Conservation (phyloP, 64 coral and sea anemone species). For the Montipora efflorescens region DNA sequence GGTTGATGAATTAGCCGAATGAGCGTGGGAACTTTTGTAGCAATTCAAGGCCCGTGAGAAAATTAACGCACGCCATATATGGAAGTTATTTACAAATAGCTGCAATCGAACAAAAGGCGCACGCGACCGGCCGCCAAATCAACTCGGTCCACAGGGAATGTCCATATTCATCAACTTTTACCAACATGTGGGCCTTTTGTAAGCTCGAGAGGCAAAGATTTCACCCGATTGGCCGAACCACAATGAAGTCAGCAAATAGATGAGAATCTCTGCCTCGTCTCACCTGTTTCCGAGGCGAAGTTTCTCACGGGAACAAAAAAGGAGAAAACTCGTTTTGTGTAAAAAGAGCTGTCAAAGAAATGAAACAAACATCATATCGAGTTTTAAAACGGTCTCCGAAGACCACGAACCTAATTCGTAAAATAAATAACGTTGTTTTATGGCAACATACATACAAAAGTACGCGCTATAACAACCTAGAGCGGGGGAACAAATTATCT, state of each 20-base stretch:
- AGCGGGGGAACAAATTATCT: no score
- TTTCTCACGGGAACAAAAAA: constrained; percentile 82
- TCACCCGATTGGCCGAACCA: constrained; percentile 63
- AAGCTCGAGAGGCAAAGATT: constrained; percentile 48
- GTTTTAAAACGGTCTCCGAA: constrained; percentile 15
- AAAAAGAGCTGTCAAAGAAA: constrained; percentile 17
- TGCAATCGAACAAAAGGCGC: constrained; percentile 79
- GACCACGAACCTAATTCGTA: not conserved
- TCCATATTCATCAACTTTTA: constrained; percentile 70
- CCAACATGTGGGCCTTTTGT: constrained; percentile 88
- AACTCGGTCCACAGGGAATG: constrained; percentile 74
- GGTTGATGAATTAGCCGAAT: constrained; percentile 64
- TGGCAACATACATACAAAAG: no score
- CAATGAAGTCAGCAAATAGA: constrained; percentile 78
- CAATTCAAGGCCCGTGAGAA: constrained; percentile 99
- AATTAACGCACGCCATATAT: constrained; percentile 94
- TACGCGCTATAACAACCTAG: no score
- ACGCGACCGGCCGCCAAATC: constrained; percentile 88
- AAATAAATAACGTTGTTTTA: no score
- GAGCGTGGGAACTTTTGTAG: constrained; percentile 97
- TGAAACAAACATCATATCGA: not conserved
- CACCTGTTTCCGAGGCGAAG: constrained; percentile 73
- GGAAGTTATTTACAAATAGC: constrained; percentile 91
- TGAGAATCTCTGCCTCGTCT: constrained; percentile 67
- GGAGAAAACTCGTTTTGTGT: not conserved